Base-by-base conservation (phyloP, 1,140 invertebrate genomes). In the Drosophila varians region DNA sequence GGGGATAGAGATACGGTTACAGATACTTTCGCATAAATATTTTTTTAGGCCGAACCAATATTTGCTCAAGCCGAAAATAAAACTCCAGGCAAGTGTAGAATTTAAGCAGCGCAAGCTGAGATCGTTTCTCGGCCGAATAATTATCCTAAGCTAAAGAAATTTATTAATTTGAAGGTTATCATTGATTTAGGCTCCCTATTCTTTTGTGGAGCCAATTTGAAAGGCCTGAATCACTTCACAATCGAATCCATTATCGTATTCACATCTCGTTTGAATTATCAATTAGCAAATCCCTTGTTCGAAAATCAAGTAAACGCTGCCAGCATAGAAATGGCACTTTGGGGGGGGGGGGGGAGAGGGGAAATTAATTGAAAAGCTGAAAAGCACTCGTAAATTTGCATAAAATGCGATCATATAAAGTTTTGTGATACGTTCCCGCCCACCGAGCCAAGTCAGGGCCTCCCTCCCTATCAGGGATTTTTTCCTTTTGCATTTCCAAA, bases 341-440 rank as follows among this genome's bases (percentile, higher is more conserved):
- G n/a, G 53, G 18, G 40, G 9, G 21, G 42, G 4, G 42, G 7
- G 4, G 6, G 48, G n/a, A 38, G 43, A 34, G 46, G 21, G 26
- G 21, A 66, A 78, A 71, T 78, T 74, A 84, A 78, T 84, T 78
- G 70, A 80, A 77, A 84, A 43, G 31, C 46, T 38, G 56, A 74
- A 62, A 68, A 54, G 51, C 53, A 54, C 60, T 78, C 69, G 52
- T 74, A 74, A 74, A 83, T 83, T 78, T 74, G 78, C 78, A 84
- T 84, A 84, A 83, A 83, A 65, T 76, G 46, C 49, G 55, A 72
- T 61, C 56, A 43, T 72, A 72, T 45, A 55, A 64, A 55, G 47
- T 48, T 52, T 62, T 72, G 16, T 62, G 19, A 26, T 28, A 18
- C 40, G 4, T 21, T 43, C 55, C 54, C 46, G 55, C 66, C 68